Evolutionary conservation across 2,888 invertebrate genomes (phyloP).

Genomic region (Tinea semifulvella): DNA sequence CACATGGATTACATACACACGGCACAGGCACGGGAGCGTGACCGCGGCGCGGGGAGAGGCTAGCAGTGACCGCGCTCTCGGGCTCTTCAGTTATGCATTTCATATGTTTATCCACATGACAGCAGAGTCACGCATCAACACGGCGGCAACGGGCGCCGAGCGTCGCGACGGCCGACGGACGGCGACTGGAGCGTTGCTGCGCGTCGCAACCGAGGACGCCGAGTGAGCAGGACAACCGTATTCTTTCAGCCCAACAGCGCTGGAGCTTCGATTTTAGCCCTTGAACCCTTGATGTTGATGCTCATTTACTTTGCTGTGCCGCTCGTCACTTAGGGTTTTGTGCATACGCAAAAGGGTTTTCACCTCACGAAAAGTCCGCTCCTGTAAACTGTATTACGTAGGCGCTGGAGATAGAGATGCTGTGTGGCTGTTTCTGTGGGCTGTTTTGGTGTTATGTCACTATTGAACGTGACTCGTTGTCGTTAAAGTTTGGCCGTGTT

Average conservation of each 20-base stretch:
- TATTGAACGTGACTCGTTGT: conserved; percentile 47
- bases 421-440: conserved; percentile 52
- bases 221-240: conserved; percentile 60
- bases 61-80: conserved; percentile 22
- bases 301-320: conserved; percentile 45
- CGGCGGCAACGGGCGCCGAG: conserved; percentile 34
- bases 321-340: conserved; percentile 48
- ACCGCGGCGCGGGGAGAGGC: conserved; percentile 16
- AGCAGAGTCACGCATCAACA: conserved; percentile 36
- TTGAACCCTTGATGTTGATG: conserved; percentile 53
- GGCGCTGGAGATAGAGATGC: conserved; percentile 57
- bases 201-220: conserved; percentile 58
- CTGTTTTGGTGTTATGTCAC: conserved; percentile 56
- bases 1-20: neutral
- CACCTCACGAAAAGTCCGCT: conserved; percentile 48
- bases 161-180: conserved; percentile 66
- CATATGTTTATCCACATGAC: conserved; percentile 35
- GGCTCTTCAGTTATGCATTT: conserved; percentile 41
- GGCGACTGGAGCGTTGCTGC: conserved; percentile 63
- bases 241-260: conserved; percentile 33
- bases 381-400: conserved; percentile 42
- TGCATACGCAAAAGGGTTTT: conserved; percentile 54
- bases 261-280: conserved; percentile 52
- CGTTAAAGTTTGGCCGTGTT: neutral
- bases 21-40: neutral